Base-by-base conservation (phyloP, 2,113 vertebrate genomes). In the Capra hircus region DNA sequence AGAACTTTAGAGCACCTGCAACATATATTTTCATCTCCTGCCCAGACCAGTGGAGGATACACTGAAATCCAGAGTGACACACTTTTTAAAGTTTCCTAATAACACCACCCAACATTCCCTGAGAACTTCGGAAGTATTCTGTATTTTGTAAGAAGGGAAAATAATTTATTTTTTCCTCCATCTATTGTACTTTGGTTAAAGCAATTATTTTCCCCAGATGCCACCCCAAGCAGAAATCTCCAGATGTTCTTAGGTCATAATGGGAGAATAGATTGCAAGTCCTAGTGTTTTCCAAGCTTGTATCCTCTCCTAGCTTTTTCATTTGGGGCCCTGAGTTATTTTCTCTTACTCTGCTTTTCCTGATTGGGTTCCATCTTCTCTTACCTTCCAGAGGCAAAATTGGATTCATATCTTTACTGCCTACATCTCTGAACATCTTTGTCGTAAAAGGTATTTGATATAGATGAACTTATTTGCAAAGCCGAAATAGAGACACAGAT, bases 181-280 rank as follows among this genome's bases (percentile, higher is more conserved):
- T 89, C 48, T 82, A 95, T 93, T 96, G 95, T 97, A 96, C 83
- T 95, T 96, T 92, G 82, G 82, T 88, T 93, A 92, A 94, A 94
- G 86, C 50, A 92, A 91, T 89, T 86, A 67, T 94, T 97, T 97
- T 91, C 59, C 97, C 93, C 60, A 97, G 96, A 95, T 64, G 82
- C 95, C 84, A 97, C 88, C 84, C 94, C 77, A 12, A 96, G 50
- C 92, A 94, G 94, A 97, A 97, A 97, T 30, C 71, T 96, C 94
- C 96, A 95, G 94, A 95, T 97, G 88, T 94, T 96, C 48, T 82
- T 96, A 94, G 81, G 92, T 97, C 96, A 89, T 55, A 92, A 90
- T 45, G 82, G 50, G 83, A 97, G 78, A 97, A 81, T 45, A 19
- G 19, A 80, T 88, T 77, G 62, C 57, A 96, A 94, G 53, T 43